phyloP scores from a whole-genome alignment of 2,797 vertebrate species.

The Amniataba percoides region DNA sequence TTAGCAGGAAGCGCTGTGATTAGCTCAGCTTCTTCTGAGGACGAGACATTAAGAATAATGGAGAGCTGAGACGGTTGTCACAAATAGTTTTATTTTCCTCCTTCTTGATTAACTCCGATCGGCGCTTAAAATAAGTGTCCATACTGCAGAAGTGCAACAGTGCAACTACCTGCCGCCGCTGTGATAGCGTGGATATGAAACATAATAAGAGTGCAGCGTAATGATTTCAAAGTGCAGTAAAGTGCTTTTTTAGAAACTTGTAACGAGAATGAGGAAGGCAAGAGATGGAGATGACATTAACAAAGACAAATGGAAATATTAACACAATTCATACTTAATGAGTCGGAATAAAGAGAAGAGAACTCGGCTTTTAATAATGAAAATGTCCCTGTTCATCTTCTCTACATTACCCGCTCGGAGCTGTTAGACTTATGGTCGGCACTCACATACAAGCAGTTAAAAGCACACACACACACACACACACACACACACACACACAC shows the following conservation, averaged over 20 bases:
- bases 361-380: constrained; percentile 70
- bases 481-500: constrained; percentile 5
- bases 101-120: neutral
- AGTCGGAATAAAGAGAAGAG: constrained; percentile 60
- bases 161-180: neutral
- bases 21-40: neutral
- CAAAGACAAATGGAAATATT: constrained; percentile 74
- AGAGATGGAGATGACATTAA: constrained; percentile 55
- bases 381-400: constrained; percentile 63
- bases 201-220: neutral
- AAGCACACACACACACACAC: neutral
- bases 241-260: constrained; percentile 25
- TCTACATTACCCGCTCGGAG: constrained; percentile 41
- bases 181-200: neutral
- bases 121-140: neutral
- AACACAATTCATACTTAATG: constrained; percentile 70
- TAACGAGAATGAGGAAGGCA: constrained; percentile 19
- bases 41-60: neutral
- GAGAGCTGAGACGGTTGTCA: neutral
- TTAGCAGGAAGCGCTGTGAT: neutral
- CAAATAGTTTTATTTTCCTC: neutral
- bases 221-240: constrained; percentile 21
- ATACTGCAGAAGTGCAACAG: neutral
- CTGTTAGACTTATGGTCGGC: constrained; percentile 17
- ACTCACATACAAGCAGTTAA: constrained; percentile 14